A percentile compares a stretch with the other conserved stretches of the same genome.
Conservation (phyloP, 2,888 invertebrate genomes). For the Andricus curvator region DNA sequence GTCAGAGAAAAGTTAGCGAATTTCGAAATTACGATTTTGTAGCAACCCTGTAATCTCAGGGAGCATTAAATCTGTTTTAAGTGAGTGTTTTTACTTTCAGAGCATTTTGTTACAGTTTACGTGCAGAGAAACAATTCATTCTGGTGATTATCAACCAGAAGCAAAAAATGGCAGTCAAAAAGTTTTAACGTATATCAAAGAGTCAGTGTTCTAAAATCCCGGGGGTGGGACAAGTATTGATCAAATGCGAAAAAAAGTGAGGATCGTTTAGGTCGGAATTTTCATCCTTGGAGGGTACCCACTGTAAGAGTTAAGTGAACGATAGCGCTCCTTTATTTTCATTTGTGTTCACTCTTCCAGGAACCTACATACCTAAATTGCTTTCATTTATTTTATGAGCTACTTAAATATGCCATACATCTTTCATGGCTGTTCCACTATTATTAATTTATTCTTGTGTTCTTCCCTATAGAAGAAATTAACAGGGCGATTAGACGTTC, state of each 20-base stretch:
- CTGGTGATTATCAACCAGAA: neutral
- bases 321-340: conserved; percentile 32
- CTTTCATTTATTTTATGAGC: conserved; percentile 36
- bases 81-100: neutral
- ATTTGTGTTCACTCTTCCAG: conserved; percentile 19
- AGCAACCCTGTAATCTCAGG: neutral
- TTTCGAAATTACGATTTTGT: too few species aligned
- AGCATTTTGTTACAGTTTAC: neutral
- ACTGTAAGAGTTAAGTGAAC: conserved; percentile 33
- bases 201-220: conserved; percentile 5
- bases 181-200: conserved; percentile 24
- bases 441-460: conserved; percentile 17
- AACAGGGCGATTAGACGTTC: neutral
- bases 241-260: conserved; percentile 30
- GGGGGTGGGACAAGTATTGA: conserved; percentile 10
- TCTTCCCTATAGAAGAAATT: neutral
- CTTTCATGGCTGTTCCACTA: conserved; percentile 8
- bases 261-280: conserved; percentile 27
- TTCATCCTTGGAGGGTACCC: conserved; percentile 5
- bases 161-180: neutral
- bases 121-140: neutral
- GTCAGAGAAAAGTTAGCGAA: too few species aligned
- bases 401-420: conserved; percentile 13
- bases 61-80: neutral
- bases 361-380: conserved; percentile 14